Evolutionary conservation across 2,888 invertebrate genomes (phyloP), one percentile per base, ranked within the genome.

Genomic region (Aphidius colemani): DNA sequence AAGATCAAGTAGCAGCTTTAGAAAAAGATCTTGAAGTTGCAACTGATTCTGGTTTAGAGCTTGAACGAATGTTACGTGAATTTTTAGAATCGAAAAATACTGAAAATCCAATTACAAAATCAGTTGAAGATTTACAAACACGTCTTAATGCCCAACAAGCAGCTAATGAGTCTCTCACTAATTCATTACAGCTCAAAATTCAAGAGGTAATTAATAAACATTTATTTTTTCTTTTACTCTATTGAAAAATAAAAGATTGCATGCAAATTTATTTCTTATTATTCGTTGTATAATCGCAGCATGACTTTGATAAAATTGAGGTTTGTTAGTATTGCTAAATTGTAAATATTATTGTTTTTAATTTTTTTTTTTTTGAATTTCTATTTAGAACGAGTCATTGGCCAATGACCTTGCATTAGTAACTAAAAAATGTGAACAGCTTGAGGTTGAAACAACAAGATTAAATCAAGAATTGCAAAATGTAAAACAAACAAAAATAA

Each of bases 21-120:
- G 87, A 93, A 84, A 87, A 90, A 85, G 88, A 94, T 75, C 85
- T 94, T 50, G 93, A 94, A 80, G 90, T 88, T 74, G 91, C 93
- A 1, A 91, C 93, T 0, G 91, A 93, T 73, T 91, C 93, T 7
- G 90, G 90, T 51, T 83, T 94, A 69, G 94, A 94, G 80, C 78
- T 90, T 57, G 90, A 90, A 74, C 84, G 85, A 75, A 89, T 90
- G 85, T 81, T 90, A 43, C 84, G 88, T 0, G 89, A 90, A 73
- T 85, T 89, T 70, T 80, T 90, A 59, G 87, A 85, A 65, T 88
- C 90, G 64, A 91, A 92, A 68, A 87, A 88, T 67, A 82, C 83
- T 66, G 84, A 84, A 67, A 87, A 87, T 75, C 87, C 86, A 2
- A 80, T 90, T 53, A 86, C 88, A 65, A 86, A 86, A 70, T 89